Evolutionary conservation across 2,113 vertebrate species (phyloP).

Genomic region (Cochlearius cochlearius): DNA sequence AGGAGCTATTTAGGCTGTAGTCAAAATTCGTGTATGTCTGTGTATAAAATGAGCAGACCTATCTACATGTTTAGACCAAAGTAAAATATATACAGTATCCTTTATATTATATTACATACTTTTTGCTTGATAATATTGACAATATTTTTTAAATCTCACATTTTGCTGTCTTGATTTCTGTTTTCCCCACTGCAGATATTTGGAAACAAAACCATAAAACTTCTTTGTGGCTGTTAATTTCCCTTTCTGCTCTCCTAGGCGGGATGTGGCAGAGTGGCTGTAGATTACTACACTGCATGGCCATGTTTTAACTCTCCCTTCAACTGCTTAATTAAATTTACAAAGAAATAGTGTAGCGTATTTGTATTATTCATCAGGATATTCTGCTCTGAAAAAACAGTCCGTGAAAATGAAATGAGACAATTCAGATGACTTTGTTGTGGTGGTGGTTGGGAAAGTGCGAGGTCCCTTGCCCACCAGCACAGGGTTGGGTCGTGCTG

Average conservation of each 20-base stretch:
- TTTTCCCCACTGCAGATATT: background rate
- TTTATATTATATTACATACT: background rate
- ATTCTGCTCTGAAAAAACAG: background rate
- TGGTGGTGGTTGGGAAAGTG: background rate
- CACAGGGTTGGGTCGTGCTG: accelerated
- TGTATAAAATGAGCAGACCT: background rate
- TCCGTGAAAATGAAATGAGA: background rate
- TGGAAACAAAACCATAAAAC: background rate
- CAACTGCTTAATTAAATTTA: background rate
- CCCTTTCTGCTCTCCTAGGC: background rate
- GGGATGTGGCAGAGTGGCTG: background rate
- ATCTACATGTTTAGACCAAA: background rate
- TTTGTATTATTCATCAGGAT: background rate
- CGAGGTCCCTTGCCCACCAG: background rate
- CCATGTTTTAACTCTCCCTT: background rate
- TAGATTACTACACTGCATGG: background rate
- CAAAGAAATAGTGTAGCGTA: background rate
- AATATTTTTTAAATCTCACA: background rate
- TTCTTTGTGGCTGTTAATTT: background rate
- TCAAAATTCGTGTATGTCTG: background rate
- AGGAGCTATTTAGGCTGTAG: background rate
- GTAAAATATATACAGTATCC: background rate
- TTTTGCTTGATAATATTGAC: background rate
- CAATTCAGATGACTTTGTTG: background rate
- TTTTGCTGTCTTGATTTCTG: background rate